A percentile compares a stretch with the other conserved stretches of the same genome.
These are phyloP conservation scores for Corynorhinus townsendii DNA, from an alignment of 2,113 vertebrate species.

Conservation along the genomic window DNA sequence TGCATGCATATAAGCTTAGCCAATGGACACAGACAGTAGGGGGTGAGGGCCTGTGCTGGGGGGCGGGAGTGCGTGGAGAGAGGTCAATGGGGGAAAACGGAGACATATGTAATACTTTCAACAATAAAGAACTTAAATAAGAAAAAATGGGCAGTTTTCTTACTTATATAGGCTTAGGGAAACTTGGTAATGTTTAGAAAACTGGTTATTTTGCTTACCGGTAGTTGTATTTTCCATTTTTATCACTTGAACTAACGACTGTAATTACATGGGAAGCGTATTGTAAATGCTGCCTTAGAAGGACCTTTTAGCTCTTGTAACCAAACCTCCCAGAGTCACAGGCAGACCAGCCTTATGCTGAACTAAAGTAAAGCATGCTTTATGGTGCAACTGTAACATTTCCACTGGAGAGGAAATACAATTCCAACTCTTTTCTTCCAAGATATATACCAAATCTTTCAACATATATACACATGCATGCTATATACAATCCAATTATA, in stretches of 20 bases:
- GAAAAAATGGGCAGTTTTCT: not conserved
- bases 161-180: not conserved
- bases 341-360: not conserved
- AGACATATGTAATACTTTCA: no score
- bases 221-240: not conserved
- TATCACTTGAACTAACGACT: not conserved
- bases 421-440: not conserved
- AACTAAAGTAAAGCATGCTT: not conserved
- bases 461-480: not conserved
- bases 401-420: not conserved
- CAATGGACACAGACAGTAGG: no score
- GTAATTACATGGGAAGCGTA: not conserved
- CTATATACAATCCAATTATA: not conserved
- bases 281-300: not conserved
- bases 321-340: not conserved
- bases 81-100: no score
- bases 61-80: no score
- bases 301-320: not conserved
- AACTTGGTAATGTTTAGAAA: conserved; percentile 12
- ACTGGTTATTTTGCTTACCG: not conserved
- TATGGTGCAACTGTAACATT: not conserved
- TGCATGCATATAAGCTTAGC: no score
- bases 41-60: no score
- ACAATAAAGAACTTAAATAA: no score
- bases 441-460: not conserved